These are phyloP conservation scores for Sparus aurata DNA, from an alignment of 2,797 vertebrate genomes.

Conservation along the genomic window DNA sequence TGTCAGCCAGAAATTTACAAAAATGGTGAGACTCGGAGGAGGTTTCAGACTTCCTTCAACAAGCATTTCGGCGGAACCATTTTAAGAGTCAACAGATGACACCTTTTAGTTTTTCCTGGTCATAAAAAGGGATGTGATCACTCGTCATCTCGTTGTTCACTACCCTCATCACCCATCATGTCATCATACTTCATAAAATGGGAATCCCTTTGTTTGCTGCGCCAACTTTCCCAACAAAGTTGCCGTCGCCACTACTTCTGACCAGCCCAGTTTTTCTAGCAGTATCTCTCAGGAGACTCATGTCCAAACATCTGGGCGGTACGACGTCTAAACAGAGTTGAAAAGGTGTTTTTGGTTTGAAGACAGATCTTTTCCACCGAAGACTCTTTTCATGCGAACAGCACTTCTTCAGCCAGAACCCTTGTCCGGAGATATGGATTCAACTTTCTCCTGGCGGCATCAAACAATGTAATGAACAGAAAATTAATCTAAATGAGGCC, in stretches of 20 bases:
- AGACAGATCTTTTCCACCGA: not conserved
- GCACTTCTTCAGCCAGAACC: constrained; percentile 3
- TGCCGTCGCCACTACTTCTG: not conserved
- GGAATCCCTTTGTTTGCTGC: not conserved
- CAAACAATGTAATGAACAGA: constrained; percentile 63
- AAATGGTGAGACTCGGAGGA: too few relatives aligned
- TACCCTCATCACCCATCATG: not conserved
- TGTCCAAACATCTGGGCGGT: not conserved
- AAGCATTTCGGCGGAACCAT: too few relatives aligned
- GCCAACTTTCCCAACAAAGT: not conserved
- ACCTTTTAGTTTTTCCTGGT: too few relatives aligned
- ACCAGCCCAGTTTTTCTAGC: too few relatives aligned
- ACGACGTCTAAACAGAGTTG: not conserved
- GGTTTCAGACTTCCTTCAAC: too few relatives aligned
- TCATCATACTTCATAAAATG: not conserved
- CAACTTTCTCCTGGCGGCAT: constrained; percentile 34
- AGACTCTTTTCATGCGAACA: not conserved
- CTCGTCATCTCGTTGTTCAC: too few relatives aligned
- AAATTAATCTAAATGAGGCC: constrained; percentile 63
- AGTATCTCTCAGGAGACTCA: not conserved
- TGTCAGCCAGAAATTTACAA: too few relatives aligned
- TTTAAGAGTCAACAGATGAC: too few relatives aligned
- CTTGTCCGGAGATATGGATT: not conserved
- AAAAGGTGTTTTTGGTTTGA: not conserved
- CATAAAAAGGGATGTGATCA: not conserved